phyloP scores from a whole-genome alignment of 2,113 vertebrate species.

The Marmota monax region DNA sequence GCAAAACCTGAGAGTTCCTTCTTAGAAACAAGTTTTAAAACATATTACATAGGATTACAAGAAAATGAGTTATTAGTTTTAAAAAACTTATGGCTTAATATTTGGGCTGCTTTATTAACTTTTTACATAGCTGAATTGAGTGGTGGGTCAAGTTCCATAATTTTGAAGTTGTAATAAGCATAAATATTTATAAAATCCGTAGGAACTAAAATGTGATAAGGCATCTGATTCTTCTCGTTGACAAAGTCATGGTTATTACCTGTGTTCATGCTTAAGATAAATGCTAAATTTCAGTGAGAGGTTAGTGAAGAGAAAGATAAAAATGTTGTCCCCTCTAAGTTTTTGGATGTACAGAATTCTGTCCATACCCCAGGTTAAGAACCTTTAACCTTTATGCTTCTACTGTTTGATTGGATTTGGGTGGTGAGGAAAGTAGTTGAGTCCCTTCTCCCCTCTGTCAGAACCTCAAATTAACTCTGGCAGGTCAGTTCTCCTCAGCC shows the following conservation, averaged over 20 bases:
- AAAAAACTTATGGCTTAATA: constrained; percentile 1
- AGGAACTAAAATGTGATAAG: constrained; percentile 17
- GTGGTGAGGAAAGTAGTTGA: neutral
- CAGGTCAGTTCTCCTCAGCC: constrained; percentile 50
- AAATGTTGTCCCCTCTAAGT: constrained; percentile 5
- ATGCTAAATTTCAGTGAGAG: constrained; percentile 18
- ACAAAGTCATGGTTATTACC: constrained; percentile 12
- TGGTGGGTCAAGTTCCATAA: neutral
- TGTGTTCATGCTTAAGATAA: neutral
- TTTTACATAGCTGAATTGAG: constrained; percentile 6
- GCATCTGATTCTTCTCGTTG: neutral
- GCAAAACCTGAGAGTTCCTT: neutral
- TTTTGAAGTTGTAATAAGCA: constrained; percentile 19
- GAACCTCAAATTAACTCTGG: constrained; percentile 53
- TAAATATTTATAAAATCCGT: neutral
- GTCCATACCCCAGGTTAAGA: neutral
- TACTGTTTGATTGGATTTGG: neutral
- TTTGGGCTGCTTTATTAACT: constrained; percentile 37
- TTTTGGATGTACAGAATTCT: neutral
- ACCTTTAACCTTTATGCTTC: constrained; percentile 1
- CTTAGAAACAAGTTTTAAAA: neutral
- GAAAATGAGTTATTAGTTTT: neutral
- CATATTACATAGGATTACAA: neutral
- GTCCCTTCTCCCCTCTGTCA: neutral
- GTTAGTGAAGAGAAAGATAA: neutral